Evolutionary conservation across 2,888 invertebrate species (phyloP), one percentile per base, ranked within the genome.

Genomic region (Cynaeus angustus): DNA sequence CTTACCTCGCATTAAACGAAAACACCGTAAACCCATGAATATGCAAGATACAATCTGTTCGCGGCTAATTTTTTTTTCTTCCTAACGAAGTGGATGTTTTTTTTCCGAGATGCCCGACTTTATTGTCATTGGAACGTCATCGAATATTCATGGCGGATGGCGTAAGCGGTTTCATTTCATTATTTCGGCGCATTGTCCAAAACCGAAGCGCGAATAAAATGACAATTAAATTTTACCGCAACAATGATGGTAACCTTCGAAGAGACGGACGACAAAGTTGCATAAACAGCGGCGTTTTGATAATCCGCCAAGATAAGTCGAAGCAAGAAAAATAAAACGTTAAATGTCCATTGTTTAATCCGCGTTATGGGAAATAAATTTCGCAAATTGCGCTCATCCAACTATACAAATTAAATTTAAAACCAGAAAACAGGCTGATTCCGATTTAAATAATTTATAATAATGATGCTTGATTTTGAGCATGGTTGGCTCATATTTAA

Each of bases 351-450:
- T 61, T 61, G 61, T 61, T 48, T 48, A 16, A 37, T 13, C 30
- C 33, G 59, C 38, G 61, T 61, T 61, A 33, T 61, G 61, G 61
- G 61, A 61, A 61, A 50, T 61, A 45, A 61, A 61, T 61, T 50
- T 38, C 13, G 50, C 61, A 50, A 50, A 61, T 61, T 61, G 50
- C 28, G 30, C 33, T 13, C 41, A 4, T 45, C 14, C 33, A 50
- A 28, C n/a, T 50, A 28, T 50, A 16, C 21, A 8, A 50, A 38
- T 61, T 33, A 46, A 48, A 45, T 48, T 48, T 61, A 48, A 61
- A 21, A 28, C 61, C 50, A 14, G 21, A 41, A 41, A 41, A 41
- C 13, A 5, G 9, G 38, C 38, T 13, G 33, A 26, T 14, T 61
- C 10, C n/a, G 12, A 28, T 45, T 58, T 48, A 16, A 61, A 61